Evolutionary conservation across 2,797 vertebrate genomes (phyloP), one percentile per base, ranked within the genome.

Genomic region (Meda fulgida): DNA sequence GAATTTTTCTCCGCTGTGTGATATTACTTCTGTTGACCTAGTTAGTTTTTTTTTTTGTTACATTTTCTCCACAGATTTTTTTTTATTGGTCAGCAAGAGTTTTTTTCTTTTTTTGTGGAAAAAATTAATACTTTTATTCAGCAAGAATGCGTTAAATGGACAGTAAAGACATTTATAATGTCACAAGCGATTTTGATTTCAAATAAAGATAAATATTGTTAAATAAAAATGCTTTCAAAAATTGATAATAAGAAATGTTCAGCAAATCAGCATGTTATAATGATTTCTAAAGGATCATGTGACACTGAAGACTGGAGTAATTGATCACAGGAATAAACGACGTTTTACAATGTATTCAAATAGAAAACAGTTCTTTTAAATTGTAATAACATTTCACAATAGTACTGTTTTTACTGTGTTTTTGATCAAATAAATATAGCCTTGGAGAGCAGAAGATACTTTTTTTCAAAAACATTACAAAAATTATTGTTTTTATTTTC

Each of bases 11-110:
- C 16, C 19, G 16, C 16, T 55, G 48, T 70, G 48, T 53, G n/a
- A 40, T 40, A 43, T 36, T 71, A 43, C 29, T 76, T 55, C 7
- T 71, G 16, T 38, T 53, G 46, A 69, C 65, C 79, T 81, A 43
- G 80, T 60, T 58, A 3, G 51, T 10, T 72, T 40, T 43, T 9
- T 3, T 11, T n/a, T 43, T 43, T n/a, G n/a, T n/a, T n/a, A 13
- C 10, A 13, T 23, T 66, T 31, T 78, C 11, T 13, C 0, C 3
- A 48, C 26, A 46, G 36, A 40, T 79, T 48, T n/a, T 10, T 10
- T n/a, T n/a, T n/a, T 40, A 60, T 0, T 2, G 23, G 38, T 7
- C 55, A 29, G 9, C 4, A 8, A 55, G 16, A 23, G 6, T 5
- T 29, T 29, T 18, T 6, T 6, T 36, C 40, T 7, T 29, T 31